phyloP scores from a whole-genome alignment of 2,113 vertebrate species.

The Silurus meridionalis region DNA sequence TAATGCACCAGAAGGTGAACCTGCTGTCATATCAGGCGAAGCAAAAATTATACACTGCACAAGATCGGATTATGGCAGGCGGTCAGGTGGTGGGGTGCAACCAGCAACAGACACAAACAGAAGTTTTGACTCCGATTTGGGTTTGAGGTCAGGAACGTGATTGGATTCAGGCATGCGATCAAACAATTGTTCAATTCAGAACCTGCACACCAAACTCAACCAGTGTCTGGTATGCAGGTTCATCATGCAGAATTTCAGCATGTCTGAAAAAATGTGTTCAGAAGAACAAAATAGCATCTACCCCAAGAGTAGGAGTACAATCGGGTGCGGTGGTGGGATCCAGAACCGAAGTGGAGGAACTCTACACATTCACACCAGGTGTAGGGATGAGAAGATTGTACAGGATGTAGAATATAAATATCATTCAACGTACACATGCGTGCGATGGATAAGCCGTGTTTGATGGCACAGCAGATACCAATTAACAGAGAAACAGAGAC shows the following conservation, averaged over 20 bases:
- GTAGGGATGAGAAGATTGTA: conserved; percentile 28
- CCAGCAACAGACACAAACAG: not conserved
- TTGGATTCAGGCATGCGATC: not conserved
- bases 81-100: not conserved
- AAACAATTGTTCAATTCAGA: not conserved
- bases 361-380: conserved; percentile 40
- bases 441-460: not conserved
- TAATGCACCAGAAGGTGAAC: not conserved
- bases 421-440: conserved; percentile 18
- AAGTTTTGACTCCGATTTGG: not conserved
- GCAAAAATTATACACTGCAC: not conserved
- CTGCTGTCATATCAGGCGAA: not conserved
- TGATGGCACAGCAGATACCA: not conserved
- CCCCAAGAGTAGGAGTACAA: not conserved
- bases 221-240: not conserved
- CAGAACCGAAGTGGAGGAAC: conserved; percentile 4
- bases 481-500: not conserved
- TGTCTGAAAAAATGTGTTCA: not conserved
- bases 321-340: not conserved
- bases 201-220: not conserved
- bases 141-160: not conserved
- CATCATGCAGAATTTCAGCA: not conserved
- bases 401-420: conserved; percentile 31
- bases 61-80: not conserved
- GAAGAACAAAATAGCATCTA: not conserved